Base-by-base conservation (phyloP, 2,113 vertebrate genomes). In the Ciconia stormi region DNA sequence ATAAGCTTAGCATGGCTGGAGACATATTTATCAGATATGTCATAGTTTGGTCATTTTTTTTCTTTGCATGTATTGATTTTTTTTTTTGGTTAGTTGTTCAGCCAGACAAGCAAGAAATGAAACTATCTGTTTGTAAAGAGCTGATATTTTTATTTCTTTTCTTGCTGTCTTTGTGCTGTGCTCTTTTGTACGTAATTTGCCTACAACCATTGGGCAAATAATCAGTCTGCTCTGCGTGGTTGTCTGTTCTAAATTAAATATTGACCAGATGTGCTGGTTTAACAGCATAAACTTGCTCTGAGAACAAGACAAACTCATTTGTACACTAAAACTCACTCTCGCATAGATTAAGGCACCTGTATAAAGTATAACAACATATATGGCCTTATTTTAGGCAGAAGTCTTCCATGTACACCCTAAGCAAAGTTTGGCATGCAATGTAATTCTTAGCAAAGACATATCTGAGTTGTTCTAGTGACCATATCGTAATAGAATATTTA, bases 241-340 rank as follows among this genome's bases (percentile, higher is more conserved):
- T 1, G 1, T 77, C 46, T 93, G 30, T 40, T 95, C 29, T 55
- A 86, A 94, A 87, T 89, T 69, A 93, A 88, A 71, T 92, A 81
- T 89, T 94, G 90, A 87, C 88, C 5, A 11, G 18, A 53, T 92
- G 30, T 67, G 30, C 38, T 84, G n/a, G n/a, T 77, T 93, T 85
- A 94, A 85, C 25, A 58, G 49, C 59, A 70, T 53, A 58, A 87
- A 72, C 21, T 87, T 66, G 20, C 29, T 73, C 49, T 53, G 89
- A 89, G 62, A 87, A 63, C 15, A 61, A 63, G 42, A 9, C 16
- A 62, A 58, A 69, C 40, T 79, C 7, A 40, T 89, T 77, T 87
- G 20, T 42, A 72, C 6, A 1, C 16, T 61, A 26, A 53, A 71
- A 29, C 10, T 82, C 25, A 11, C 29, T 76, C 25, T 69, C 0